phyloP scores from a whole-genome alignment of 2,888 invertebrate species.

The Epistrophella euchroma region DNA sequence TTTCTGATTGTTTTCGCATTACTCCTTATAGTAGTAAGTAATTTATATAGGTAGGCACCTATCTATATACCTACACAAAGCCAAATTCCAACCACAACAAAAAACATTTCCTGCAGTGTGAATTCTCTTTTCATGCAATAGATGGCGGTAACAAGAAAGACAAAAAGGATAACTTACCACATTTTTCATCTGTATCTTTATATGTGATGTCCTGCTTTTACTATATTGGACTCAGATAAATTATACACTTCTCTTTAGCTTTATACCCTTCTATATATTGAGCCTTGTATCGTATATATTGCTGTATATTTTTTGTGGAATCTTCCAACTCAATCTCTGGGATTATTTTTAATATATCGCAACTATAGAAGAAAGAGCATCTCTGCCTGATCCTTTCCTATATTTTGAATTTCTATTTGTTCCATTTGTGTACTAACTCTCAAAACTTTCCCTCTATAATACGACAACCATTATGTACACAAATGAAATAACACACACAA shows the following conservation, averaged over 20 bases:
- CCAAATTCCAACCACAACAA: slow-evolving; percentile 15
- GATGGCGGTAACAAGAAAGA: slow-evolving; percentile 44
- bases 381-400: slow-evolving; percentile 32
- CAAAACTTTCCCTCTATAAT: slow-evolving; percentile 48
- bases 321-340: slow-evolving; percentile 51
- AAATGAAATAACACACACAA: slow-evolving; percentile 21
- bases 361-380: slow-evolving; percentile 16
- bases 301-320: slow-evolving; percentile 46
- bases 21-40: slow-evolving; percentile 67
- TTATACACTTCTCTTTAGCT: background rate
- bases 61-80: background rate
- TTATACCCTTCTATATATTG: background rate
- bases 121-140: slow-evolving; percentile 64
- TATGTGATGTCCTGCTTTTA: slow-evolving; percentile 26
- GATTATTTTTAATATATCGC: slow-evolving; percentile 72
- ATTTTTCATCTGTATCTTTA: slow-evolving; percentile 55
- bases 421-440: slow-evolving; percentile 72
- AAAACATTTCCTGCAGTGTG: slow-evolving; percentile 41
- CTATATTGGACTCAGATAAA: slow-evolving; percentile 22
- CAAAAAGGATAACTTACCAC: slow-evolving; percentile 66
- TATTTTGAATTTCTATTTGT: slow-evolving; percentile 74
- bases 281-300: slow-evolving; percentile 12
- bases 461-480: slow-evolving; percentile 31
- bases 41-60: slow-evolving; percentile 28
- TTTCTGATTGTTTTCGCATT: slow-evolving; percentile 70